These are phyloP conservation scores for Trachelus stipa DNA, from an alignment of 2,888 invertebrate species.

Conservation along the genomic window DNA sequence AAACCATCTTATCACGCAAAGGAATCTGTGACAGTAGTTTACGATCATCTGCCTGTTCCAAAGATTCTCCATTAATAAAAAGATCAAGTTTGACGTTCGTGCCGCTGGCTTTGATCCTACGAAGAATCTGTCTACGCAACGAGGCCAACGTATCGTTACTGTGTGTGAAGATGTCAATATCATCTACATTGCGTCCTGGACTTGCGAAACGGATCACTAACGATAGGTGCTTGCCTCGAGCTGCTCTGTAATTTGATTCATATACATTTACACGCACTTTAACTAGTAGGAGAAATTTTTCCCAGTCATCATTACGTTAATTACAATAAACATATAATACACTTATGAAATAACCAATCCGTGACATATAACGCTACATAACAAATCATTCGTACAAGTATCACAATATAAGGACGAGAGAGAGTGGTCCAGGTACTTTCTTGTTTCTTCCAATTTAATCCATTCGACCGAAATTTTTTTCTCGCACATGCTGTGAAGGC, in stretches of 20 bases:
- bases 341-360: background rate
- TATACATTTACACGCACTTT: constrained; percentile 1
- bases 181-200: constrained; percentile 89
- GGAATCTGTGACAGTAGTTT: constrained; percentile 88
- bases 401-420: too few species aligned
- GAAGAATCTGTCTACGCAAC: constrained; percentile 81
- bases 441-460: too few species aligned
- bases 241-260: constrained; percentile 74
- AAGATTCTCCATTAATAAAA: constrained; percentile 87
- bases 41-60: constrained; percentile 89
- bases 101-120: constrained; percentile 73
- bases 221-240: constrained; percentile 89
- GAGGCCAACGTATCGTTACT: constrained; percentile 93
- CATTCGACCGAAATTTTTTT: too few species aligned
- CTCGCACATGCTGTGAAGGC: too few species aligned
- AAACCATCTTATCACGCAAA: constrained; percentile 88
- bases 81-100: constrained; percentile 89
- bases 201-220: constrained; percentile 89
- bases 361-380: background rate
- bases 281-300: background rate
- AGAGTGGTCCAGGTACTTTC: too few species aligned
- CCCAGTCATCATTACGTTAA: background rate
- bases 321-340: too few species aligned
- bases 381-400: background rate
- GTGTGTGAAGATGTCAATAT: constrained; percentile 92